phyloP scores from a whole-genome alignment of 1,140 invertebrate genomes.

The Nasonia longicornis region DNA sequence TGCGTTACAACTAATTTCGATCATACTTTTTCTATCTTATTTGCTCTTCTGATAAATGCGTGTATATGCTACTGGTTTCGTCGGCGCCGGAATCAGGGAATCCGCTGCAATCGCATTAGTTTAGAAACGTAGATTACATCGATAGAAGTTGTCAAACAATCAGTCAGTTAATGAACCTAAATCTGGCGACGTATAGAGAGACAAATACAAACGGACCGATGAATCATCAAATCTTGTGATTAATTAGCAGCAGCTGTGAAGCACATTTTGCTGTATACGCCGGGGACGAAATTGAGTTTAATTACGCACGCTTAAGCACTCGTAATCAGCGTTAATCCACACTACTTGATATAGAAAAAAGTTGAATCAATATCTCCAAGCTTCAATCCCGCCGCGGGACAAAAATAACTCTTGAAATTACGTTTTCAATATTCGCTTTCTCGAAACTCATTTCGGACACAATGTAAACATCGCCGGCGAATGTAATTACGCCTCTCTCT shows the following conservation, averaged over 20 bases:
- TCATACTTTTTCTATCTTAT: background rate
- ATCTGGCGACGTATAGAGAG: background rate
- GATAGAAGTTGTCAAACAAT: conserved; percentile 6
- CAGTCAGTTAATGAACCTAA: conserved; percentile 13
- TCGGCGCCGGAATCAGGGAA: background rate
- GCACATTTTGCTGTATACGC: background rate
- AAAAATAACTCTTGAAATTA: no score
- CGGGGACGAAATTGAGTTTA: background rate
- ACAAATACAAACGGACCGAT: background rate
- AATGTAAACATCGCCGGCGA: conserved; percentile 3
- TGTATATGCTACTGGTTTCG: background rate
- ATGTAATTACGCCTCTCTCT: conserved; percentile 2
- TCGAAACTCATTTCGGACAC: no score
- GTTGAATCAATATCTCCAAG: no score
- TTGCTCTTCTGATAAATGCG: background rate
- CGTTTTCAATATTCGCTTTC: background rate
- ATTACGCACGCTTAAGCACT: background rate
- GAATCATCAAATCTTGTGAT: conserved; percentile 36
- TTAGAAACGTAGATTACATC: conserved; percentile 24
- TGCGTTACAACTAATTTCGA: background rate
- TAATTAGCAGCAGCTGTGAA: background rate
- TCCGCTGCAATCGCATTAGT: background rate
- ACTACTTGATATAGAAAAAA: background rate
- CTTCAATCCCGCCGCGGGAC: no score
- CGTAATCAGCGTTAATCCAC: background rate